Conservation (phyloP, 2,113 vertebrate species). For the Aix galericulata region DNA sequence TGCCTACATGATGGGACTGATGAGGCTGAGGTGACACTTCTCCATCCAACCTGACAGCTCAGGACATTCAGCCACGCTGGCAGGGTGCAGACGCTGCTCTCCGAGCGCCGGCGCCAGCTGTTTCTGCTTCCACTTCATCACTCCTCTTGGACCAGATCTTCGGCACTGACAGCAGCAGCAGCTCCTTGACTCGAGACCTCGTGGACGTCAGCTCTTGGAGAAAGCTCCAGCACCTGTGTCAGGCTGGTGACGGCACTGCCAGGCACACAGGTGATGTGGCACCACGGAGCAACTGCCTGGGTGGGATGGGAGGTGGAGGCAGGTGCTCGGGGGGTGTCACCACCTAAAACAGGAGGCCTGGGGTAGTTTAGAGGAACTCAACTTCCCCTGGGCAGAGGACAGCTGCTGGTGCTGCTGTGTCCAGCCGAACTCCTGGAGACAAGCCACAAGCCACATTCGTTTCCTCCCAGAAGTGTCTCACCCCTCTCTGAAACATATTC, state of each 20-base stretch:
- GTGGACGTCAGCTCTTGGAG: background rate
- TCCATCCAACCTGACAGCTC: background rate
- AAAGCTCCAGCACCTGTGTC: background rate
- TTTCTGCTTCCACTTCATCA: constrained; percentile 28
- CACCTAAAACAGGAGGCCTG: background rate
- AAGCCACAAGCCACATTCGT: background rate
- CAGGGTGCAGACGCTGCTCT: background rate
- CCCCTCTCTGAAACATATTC: background rate
- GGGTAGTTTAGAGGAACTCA: accelerated
- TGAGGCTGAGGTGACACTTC: background rate
- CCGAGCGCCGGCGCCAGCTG: background rate
- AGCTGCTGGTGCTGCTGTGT: background rate
- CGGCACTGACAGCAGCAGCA: constrained; percentile 22
- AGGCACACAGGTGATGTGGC: background rate
- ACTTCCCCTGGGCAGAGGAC: background rate
- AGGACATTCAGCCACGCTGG: background rate
- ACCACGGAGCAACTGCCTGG: background rate
- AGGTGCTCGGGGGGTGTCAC: background rate
- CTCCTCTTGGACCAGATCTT: background rate
- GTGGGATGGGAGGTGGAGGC: accelerated
- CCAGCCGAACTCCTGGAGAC: background rate
- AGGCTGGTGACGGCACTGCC: background rate
- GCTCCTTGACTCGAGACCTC: background rate
- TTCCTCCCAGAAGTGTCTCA: background rate
- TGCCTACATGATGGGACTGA: background rate